Base-by-base conservation (phyloP, 1,140 invertebrate species). In the Parapsyche elsis region DNA sequence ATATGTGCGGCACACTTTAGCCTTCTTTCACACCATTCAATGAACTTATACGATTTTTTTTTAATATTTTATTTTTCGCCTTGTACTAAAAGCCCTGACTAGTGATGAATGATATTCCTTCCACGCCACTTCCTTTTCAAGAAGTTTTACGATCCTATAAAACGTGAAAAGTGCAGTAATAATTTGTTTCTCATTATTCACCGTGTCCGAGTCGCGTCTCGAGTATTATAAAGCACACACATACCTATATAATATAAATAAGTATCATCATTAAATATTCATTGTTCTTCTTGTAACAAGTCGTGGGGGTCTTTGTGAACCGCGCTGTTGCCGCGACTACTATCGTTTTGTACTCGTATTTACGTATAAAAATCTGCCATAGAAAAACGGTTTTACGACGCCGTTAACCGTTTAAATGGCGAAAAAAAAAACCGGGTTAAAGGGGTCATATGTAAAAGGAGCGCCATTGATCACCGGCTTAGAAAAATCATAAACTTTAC, bases 131-230 rank as follows among this genome's bases (percentile, higher is more conserved):
- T 80, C 75, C 78, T 70, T 82, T 81, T 79, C 73, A 76, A 24
- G 38, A 26, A 21, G 21, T 73, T 82, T 82, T 80, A 82, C 59
- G 81, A 76, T 0, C 73, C 24, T 64, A 80, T 82, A 82, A 82
- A 78, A 80, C 67, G 67, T 24, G 81, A 82, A 82, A 82, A 82
- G 81, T 82, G 67, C 53, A 71, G 16, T 59, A 82, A 82, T 82
- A 80, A 82, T 82, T 82, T 82, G 81, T 82, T 80, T 76, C 81
- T 82, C 81, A 77, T 82, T 80, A 80, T 80, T 73, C 49, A 23
- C 12, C 57, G 49, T 21, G 67, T 57, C 76, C 76, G 67, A 74
- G 64, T 76, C 76, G 73, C 57, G 19, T 14, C 78, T 4, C 49
- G 16, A 53, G 16, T 53, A 53, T 53, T 53, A 53, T 53, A 53